A percentile compares a stretch with the other conserved stretches of the same genome.
phyloP scores from a whole-genome alignment of 2,113 vertebrate genomes.

The Anolis sagrei region DNA sequence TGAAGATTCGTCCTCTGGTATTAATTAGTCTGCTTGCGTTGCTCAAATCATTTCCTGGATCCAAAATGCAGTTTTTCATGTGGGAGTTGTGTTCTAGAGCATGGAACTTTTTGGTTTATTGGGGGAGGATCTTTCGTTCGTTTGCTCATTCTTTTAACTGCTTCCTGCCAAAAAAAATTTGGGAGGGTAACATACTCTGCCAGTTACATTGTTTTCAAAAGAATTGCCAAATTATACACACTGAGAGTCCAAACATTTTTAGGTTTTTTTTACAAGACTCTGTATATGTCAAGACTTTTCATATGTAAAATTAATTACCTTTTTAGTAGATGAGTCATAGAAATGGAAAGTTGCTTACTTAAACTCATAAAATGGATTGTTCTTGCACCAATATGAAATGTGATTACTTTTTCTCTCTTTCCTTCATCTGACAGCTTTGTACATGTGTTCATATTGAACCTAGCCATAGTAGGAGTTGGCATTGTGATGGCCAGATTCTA shows the following conservation, averaged over 20 bases:
- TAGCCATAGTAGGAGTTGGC: slow-evolving; percentile 86
- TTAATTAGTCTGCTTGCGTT: slow-evolving; percentile 42
- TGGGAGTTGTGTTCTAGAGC: slow-evolving; percentile 44
- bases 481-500: slow-evolving; percentile 91
- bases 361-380: slow-evolving; percentile 34
- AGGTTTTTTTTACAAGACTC: slow-evolving; percentile 44
- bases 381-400: slow-evolving; percentile 7
- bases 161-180: neutral
- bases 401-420: slow-evolving; percentile 27
- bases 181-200: slow-evolving; percentile 3
- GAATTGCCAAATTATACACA: slow-evolving; percentile 40
- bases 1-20: slow-evolving; percentile 44
- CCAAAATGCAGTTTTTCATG: slow-evolving; percentile 37
- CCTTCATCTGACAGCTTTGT: slow-evolving; percentile 76
- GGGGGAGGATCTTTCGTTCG: slow-evolving; percentile 9
- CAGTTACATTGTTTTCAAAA: slow-evolving; percentile 16
- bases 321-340: slow-evolving; percentile 7
- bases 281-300: slow-evolving; percentile 25
- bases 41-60: slow-evolving; percentile 45
- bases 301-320: slow-evolving; percentile 45
- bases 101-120: slow-evolving; percentile 1
- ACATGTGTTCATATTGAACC: slow-evolving; percentile 87
- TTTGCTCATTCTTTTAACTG: slow-evolving; percentile 22
- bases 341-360: slow-evolving; percentile 40
- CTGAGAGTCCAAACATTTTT: slow-evolving; percentile 51